Conservation (phyloP, 2,888 invertebrate species). For the Clanis bilineata region DNA sequence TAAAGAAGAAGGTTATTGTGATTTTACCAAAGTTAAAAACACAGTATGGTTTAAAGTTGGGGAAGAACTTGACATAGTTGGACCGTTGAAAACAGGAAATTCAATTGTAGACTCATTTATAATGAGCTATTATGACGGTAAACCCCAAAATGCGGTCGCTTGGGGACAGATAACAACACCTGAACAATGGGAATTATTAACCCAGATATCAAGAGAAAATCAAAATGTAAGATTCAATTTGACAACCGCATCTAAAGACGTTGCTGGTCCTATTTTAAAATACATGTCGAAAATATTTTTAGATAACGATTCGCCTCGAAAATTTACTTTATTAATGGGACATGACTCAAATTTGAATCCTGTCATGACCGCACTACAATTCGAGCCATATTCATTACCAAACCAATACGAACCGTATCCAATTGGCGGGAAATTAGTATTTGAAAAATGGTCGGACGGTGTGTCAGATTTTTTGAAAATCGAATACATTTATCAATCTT, state of each 20-base stretch:
- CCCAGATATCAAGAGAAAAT: slow-evolving; percentile 25
- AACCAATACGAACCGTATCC: slow-evolving; percentile 59
- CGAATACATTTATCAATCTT: slow-evolving; percentile 55
- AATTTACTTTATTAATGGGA: slow-evolving; percentile 25
- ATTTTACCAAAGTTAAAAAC: background rate
- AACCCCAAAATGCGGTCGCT: slow-evolving; percentile 24
- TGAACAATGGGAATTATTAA: slow-evolving; percentile 23
- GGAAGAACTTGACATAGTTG: background rate
- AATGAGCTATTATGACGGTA: slow-evolving; percentile 26
- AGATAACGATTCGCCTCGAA: slow-evolving; percentile 23
- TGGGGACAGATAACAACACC: slow-evolving; percentile 27
- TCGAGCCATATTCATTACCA: slow-evolving; percentile 29
- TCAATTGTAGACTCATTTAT: slow-evolving; percentile 22
- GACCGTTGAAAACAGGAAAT: slow-evolving; percentile 1
- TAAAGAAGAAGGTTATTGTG: background rate
- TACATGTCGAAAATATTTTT: slow-evolving; percentile 23
- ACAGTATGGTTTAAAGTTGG: background rate
- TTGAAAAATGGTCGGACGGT: slow-evolving; percentile 60
- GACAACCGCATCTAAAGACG: slow-evolving; percentile 23
- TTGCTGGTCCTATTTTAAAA: slow-evolving; percentile 21
- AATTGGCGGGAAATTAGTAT: slow-evolving; percentile 64
- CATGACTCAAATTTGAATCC: slow-evolving; percentile 30
- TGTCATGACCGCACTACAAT: slow-evolving; percentile 5
- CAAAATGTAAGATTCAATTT: slow-evolving; percentile 23
- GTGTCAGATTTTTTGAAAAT: slow-evolving; percentile 49